Percentiles rank a stretch among this genome's conserved stretches.
Conservation (phyloP, 2,888 invertebrate species). For the Matsumyia berberina region DNA sequence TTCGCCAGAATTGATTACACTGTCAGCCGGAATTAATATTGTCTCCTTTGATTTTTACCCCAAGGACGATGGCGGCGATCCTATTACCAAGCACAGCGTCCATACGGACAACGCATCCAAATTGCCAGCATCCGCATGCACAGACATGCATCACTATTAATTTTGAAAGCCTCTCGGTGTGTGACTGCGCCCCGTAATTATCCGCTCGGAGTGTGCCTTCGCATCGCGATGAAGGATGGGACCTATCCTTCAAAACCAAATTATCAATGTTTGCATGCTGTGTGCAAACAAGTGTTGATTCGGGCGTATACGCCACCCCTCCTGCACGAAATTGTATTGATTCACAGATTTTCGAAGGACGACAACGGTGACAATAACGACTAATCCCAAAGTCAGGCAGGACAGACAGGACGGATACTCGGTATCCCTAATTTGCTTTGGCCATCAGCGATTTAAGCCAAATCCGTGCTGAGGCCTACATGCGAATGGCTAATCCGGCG, state of each 20-base stretch:
- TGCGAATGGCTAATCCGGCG: slow-evolving; percentile 57
- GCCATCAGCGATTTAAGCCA: slow-evolving; percentile 54
- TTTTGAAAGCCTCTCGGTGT: neutral
- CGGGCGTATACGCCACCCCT: slow-evolving; percentile 8
- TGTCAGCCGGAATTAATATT: slow-evolving; percentile 51
- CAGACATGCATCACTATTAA: slow-evolving; percentile 6
- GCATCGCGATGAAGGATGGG: slow-evolving; percentile 10
- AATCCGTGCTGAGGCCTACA: slow-evolving; percentile 48
- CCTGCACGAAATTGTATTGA: slow-evolving; percentile 34
- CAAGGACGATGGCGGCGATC: slow-evolving; percentile 5
- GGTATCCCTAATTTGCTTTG: slow-evolving; percentile 53
- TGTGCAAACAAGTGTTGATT: slow-evolving; percentile 41
- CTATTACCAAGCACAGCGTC: neutral
- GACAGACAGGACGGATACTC: slow-evolving; percentile 22
- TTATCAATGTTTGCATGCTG: slow-evolving; percentile 54
- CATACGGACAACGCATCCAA: neutral
- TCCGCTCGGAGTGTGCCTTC: neutral
- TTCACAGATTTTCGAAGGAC: slow-evolving; percentile 28
- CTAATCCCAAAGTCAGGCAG: slow-evolving; percentile 42
- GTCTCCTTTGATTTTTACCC: slow-evolving; percentile 30
- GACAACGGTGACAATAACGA: slow-evolving; percentile 1
- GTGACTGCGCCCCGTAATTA: slow-evolving; percentile 31
- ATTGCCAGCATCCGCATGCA: slow-evolving; percentile 1
- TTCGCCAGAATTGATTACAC: slow-evolving; percentile 49
- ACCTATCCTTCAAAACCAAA: slow-evolving; percentile 39